These are phyloP conservation scores for Gyrodactylus salaris DNA, from an alignment of 1,140 invertebrate species.

Conservation along the genomic window DNA sequence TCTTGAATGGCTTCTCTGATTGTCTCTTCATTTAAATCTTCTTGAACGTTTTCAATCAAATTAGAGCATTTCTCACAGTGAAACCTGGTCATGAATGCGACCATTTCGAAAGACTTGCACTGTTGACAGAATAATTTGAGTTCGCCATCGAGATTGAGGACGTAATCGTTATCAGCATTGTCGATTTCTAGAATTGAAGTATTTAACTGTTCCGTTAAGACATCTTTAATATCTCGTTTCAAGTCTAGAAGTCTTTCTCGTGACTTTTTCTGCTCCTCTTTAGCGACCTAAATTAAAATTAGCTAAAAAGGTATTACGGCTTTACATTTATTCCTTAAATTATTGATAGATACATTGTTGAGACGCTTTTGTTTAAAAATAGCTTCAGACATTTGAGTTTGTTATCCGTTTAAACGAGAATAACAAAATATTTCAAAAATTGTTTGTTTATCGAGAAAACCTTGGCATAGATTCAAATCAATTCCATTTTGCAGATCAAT, in stretches of 20 bases:
- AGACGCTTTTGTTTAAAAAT: background rate
- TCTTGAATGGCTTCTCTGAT: background rate
- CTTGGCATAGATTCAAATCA: background rate
- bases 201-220: background rate
- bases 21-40: background rate
- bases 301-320: background rate
- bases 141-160: background rate
- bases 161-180: background rate
- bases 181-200: background rate
- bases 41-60: background rate
- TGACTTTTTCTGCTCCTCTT: background rate
- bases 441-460: too few relatives aligned
- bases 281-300: background rate
- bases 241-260: too few relatives aligned
- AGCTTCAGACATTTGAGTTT: background rate
- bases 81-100: background rate
- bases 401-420: background rate
- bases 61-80: background rate
- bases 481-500: background rate
- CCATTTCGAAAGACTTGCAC: background rate
- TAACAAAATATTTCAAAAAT: background rate
- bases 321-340: background rate
- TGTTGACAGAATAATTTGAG: background rate
- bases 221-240: background rate
- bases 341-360: background rate